Percentiles rank a stretch among this genome's conserved stretches.
These are phyloP conservation scores for Lophius piscatorius DNA, from an alignment of 2,113 vertebrate species.

Conservation along the genomic window DNA sequence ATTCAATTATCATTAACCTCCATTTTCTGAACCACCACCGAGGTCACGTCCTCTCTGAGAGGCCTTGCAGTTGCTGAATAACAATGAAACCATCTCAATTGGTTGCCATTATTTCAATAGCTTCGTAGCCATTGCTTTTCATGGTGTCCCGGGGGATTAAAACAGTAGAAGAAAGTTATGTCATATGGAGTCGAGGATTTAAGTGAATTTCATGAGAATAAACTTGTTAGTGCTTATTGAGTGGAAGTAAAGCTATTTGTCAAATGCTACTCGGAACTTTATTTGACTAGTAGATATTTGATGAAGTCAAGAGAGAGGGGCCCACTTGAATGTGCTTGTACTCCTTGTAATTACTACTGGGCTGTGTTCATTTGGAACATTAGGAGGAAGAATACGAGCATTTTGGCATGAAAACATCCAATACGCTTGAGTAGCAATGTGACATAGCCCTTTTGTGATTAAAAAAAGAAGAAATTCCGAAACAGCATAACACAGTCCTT, in stretches of 20 bases:
- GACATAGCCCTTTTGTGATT: too few relatives aligned
- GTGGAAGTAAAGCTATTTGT: slow-evolving; percentile 24
- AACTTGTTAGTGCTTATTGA: slow-evolving; percentile 8
- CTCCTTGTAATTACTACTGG: slow-evolving; percentile 9
- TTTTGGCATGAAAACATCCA: neutral
- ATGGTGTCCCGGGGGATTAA: slow-evolving; percentile 2
- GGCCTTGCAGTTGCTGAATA: slow-evolving; percentile 42
- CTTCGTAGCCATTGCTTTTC: slow-evolving; percentile 5
- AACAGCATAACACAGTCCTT: too few relatives aligned
- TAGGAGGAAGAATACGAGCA: too few relatives aligned
- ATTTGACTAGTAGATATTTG: slow-evolving; percentile 10
- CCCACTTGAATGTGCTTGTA: neutral
- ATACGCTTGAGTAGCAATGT: neutral
- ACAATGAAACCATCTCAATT: slow-evolving; percentile 39
- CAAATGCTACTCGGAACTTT: slow-evolving; percentile 22
- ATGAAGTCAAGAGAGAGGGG: slow-evolving; percentile 8
- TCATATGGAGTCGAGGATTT: slow-evolving; percentile 32
- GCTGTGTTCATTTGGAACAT: too few relatives aligned
- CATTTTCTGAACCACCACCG: slow-evolving; percentile 21
- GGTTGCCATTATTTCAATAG: slow-evolving; percentile 17
- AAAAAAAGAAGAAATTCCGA: too few relatives aligned
- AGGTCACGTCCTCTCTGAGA: slow-evolving; percentile 28
- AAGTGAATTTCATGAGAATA: slow-evolving; percentile 31
- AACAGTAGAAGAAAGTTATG: slow-evolving; percentile 9
- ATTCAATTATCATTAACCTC: slow-evolving; percentile 59